Base-by-base conservation (phyloP, 2,113 vertebrate genomes). In the Sialia sialis region DNA sequence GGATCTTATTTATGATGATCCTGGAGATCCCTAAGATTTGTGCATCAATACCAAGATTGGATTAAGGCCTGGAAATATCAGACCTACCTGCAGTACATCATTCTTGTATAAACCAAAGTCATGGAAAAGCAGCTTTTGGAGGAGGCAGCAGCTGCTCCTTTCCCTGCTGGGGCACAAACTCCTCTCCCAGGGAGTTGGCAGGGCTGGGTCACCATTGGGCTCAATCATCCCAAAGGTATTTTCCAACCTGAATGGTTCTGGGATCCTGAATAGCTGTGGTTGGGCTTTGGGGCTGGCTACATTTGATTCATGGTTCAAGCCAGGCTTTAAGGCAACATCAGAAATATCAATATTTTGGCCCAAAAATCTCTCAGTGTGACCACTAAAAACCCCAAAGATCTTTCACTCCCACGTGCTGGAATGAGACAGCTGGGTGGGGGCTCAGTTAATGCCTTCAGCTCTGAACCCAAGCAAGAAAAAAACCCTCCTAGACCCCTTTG, bases 31-130 rank as follows among this genome's bases (percentile, higher is more conserved):
- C 34, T 3, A 25, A 51, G 38, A 18, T 41, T 19, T 46, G 23
- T 8, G 44, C 58, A 46, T 26, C 54, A 74, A 46, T 54, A 54
- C 2, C 6, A 1, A 11, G 26, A 3, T 46, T 22, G 29, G 9
- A 9, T 11, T 30, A 6, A 54, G 60, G 80, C 62, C 22, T 16
- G 51, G 23, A 29, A 80, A 44, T 43, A 52, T 3, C 83, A 73
- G 48, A 46, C 17, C 7, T 7, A 21, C 66, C 79, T 75, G 32
- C 30, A 43, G 36, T 30, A 10, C 52, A 13, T 29, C 26, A 5
- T 16, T 48, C 10, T 6, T 43, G 26, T 17, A 6, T 5, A 21
- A 38, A n/a, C 4, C 23, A 30, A n/a, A 43, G 0, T 11, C 23
- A 52, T 0, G 11, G 78, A 13, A 46, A 16, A 60, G 8, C 19